Evolutionary conservation across 2,888 invertebrate species (phyloP), one percentile per base, ranked within the genome.

Genomic region (Orchesella flavescens): DNA sequence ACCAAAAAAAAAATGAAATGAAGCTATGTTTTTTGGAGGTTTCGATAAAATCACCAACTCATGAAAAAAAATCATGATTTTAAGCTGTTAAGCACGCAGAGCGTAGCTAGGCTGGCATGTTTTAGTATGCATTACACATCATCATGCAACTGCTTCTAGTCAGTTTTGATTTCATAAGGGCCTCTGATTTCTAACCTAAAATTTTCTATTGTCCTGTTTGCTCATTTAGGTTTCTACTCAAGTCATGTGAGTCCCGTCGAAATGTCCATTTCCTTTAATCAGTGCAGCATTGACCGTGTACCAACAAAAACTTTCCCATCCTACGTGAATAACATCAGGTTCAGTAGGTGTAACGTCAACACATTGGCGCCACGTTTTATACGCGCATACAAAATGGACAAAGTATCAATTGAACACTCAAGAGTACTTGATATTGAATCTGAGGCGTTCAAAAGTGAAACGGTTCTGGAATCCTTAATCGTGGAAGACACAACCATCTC

Each of bases 331-430:
- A 82, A 23, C 44, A 82, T 88, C 19, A 81, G 81, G 65, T 87
- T 90, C 63, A 57, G 72, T n/a, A 90, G 92, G 87, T 91, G 92
- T 66, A 90, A 91, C 87, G 92, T 94, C 15, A 91, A 91, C 53
- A 91, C 91, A 12, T 92, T 95, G 63, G 91, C 92, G 21, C 90
- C 91, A 53, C 92, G 93, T 69, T 94, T 94, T 0, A 94, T 95
- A 89, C 92, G 92, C 73, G 93, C 94, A 1, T 92, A 93, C 88
- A 92, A 92, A 59, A 93, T 94, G 88, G 92, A 92, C 86, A 91
- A 92, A 69, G 92, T 95, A 10, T 90, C 91, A 87, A 92, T 94
- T 19, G 91, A 92, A 19, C 63, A 79, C 24, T 83, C 84, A 1
- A 80, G 63, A 12, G 78, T 88, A 1, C 78, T 81, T 10, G 71